Base-by-base conservation (phyloP, 2,888 invertebrate species). In the Xanthorhoe designata region DNA sequence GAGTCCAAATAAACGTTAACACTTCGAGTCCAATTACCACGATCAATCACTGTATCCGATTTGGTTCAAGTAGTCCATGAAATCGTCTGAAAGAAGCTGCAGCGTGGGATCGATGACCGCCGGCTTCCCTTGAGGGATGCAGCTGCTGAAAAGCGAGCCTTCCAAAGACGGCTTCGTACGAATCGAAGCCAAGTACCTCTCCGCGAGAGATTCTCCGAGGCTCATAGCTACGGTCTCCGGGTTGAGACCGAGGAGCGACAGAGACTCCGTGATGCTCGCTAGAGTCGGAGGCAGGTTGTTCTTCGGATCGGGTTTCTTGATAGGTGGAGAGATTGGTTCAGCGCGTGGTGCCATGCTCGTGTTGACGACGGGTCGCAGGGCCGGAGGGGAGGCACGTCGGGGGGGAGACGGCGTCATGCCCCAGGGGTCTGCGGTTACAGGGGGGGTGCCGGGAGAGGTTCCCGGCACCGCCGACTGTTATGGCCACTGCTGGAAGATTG, bases 391-490 rank as follows among this genome's bases (percentile, higher is more conserved):
- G 52, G 90, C 89, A 70, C 90, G 89, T 59, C 89, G 89, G 70
- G 91, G 89, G 18, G 91, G 89, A 71, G 90, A 84, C 75, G 89
- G 86, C 75, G 91, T 86, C 69, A 88, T 70, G 73, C 83, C 85
- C 92, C 92, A 91, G 66, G 86, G 68, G 66, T 90, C 90, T 32
- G 79, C 77, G 64, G 78, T 68, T 61, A 79, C 77, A 72, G 88
- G 85, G 87, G 92, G 87, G 92, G 92, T 90, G 92, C 90, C 90
- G 88, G 93, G 90, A 83, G 92, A 89, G 45, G 50, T 54, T 82
- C 95, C 95, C 95, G 95, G 94, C 95, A 95, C 94, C 94, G 95
- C 96, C 95, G 95, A 94, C 95, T 96, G 97, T 97, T 97, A 97
- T 96, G 97, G 97, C 96, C 97, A 96, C 96, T 96, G 95, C 92